Conservation (phyloP, 2,797 vertebrate genomes). For the Sebastolobus alascanus region DNA sequence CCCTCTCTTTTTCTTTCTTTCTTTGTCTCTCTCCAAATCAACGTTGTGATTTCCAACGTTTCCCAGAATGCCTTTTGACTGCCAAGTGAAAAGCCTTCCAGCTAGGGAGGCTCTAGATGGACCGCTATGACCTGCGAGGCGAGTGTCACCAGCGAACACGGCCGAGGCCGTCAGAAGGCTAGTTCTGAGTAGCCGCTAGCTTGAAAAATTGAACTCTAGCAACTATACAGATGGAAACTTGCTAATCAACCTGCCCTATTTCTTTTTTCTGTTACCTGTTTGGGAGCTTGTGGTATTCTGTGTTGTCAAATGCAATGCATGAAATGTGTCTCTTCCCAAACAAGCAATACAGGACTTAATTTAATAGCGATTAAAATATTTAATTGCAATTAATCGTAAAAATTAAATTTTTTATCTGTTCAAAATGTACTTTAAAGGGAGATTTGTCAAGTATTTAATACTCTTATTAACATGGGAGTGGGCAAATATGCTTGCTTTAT, state of each 20-base stretch:
- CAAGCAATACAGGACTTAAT: background rate
- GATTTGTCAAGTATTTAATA: too few species aligned
- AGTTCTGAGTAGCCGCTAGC: background rate
- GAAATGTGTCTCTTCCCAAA: too few species aligned
- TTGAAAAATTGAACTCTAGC: background rate
- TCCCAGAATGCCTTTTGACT: slow-evolving; percentile 6
- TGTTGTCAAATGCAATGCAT: background rate
- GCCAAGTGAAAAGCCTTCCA: background rate
- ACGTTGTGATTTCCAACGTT: background rate
- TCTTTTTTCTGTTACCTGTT: background rate
- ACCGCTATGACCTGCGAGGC: background rate
- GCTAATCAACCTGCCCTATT: background rate
- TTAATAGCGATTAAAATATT: too few species aligned
- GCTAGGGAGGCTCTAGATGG: background rate
- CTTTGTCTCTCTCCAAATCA: background rate
- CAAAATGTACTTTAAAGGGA: too few species aligned
- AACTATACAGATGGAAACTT: background rate
- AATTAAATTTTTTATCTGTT: too few species aligned
- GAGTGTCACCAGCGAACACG: background rate
- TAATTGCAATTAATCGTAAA: too few species aligned
- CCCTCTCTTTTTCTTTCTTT: background rate
- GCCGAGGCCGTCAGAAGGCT: background rate
- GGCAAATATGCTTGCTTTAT: too few species aligned
- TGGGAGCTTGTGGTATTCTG: too few species aligned
- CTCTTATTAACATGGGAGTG: too few species aligned